phyloP scores from a whole-genome alignment of 2,797 vertebrate genomes.

The Pogoniulus pusillus region DNA sequence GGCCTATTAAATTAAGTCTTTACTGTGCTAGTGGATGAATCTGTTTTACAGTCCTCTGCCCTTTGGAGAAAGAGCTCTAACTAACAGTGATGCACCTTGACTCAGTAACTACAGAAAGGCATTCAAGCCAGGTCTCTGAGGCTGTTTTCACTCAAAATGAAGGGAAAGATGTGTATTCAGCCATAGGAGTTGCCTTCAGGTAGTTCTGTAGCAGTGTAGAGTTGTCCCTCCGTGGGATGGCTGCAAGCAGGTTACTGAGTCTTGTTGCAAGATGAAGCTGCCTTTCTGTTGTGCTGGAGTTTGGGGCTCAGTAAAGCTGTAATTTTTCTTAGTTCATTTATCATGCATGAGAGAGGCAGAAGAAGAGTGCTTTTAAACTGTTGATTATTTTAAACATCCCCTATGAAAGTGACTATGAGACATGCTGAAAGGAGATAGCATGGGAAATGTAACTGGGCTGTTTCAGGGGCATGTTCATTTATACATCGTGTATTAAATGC shows the following conservation, averaged over 20 bases:
- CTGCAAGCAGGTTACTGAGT: background rate
- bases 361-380: background rate
- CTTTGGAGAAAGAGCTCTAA: background rate
- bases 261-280: background rate
- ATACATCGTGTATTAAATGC: background rate
- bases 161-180: background rate
- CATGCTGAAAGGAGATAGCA: background rate
- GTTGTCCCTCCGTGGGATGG: background rate
- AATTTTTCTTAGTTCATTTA: background rate
- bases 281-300: background rate
- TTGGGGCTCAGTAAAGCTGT: background rate
- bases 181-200: background rate
- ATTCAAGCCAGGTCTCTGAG: background rate
- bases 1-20: background rate
- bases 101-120: background rate
- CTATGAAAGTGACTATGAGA: background rate
- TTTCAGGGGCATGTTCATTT: background rate
- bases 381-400: background rate
- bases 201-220: background rate
- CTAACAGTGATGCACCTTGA: background rate
- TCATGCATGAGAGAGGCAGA: accelerated
- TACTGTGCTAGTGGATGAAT: background rate
- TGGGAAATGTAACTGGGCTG: background rate
- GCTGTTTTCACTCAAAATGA: background rate
- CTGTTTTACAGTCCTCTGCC: background rate